phyloP scores from a whole-genome alignment of 2,113 vertebrate genomes.

The Pelmatolapia mariae region DNA sequence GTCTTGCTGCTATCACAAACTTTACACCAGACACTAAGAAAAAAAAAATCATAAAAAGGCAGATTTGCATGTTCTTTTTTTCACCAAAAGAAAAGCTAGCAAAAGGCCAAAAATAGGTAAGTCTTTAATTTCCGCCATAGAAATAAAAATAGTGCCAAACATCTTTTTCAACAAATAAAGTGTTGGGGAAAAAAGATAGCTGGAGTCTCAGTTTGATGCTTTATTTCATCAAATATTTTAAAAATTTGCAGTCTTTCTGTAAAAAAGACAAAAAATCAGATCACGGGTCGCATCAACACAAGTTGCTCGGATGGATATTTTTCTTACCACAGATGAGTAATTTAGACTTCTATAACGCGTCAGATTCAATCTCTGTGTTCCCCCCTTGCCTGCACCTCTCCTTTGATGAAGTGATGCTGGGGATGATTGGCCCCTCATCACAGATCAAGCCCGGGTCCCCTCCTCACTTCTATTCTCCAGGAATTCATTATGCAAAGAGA shows the following conservation, averaged over 20 bases:
- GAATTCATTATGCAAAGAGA: constrained; percentile 46
- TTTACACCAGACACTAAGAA: background rate
- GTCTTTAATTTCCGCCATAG: background rate
- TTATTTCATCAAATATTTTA: background rate
- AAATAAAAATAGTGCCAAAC: background rate
- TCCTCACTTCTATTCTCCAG: constrained; percentile 61
- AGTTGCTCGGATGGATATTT: background rate
- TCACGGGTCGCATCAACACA: background rate
- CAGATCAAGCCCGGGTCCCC: background rate
- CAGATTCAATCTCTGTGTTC: background rate
- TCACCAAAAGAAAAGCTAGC: background rate
- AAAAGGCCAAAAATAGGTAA: background rate
- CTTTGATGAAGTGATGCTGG: constrained; percentile 14
- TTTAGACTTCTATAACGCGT: background rate
- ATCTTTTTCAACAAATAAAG: background rate
- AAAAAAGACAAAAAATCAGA: background rate
- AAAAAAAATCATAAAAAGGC: background rate
- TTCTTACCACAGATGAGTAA: background rate
- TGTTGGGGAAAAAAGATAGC: accelerated
- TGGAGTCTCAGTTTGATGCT: background rate
- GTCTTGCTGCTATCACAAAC: constrained; percentile 2
- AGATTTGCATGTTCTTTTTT: background rate
- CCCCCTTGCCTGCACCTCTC: background rate
- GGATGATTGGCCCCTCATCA: constrained; percentile 40
- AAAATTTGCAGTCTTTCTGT: background rate